Percentiles rank a stretch among this genome's conserved stretches.
Conservation (phyloP, 64 coral and sea anemone species). For the Dendronephthya gigantea region DNA sequence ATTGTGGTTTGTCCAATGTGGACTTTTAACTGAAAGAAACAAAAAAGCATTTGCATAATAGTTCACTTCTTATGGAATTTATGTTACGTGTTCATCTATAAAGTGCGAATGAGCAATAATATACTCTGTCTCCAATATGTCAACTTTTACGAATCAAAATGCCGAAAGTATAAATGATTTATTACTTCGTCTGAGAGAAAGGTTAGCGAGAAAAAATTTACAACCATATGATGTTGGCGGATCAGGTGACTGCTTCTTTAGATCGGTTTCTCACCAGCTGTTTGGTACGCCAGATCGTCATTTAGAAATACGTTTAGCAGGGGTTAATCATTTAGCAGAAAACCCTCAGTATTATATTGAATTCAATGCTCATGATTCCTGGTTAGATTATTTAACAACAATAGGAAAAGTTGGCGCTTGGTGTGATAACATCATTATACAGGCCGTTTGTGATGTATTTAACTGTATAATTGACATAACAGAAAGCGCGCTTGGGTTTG, state of each 20-base stretch:
- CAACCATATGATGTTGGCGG: slow-evolving; percentile 24
- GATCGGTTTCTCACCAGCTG: slow-evolving; percentile 14
- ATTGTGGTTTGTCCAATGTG: not conserved
- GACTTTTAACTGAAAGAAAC: not conserved
- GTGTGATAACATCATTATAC: not conserved
- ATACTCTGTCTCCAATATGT: not conserved
- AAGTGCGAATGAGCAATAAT: not conserved
- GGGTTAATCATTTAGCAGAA: not conserved
- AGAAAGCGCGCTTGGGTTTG: not conserved
- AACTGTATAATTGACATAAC: not conserved
- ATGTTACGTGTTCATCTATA: not conserved
- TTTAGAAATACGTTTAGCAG: slow-evolving; percentile 19
- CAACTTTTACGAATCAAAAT: not conserved
- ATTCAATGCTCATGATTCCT: not conserved
- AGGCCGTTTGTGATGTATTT: not conserved
- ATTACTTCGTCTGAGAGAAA: not conserved
- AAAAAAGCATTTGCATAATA: not conserved
- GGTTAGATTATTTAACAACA: not conserved
- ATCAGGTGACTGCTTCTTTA: slow-evolving; percentile 28
- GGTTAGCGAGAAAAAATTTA: not conserved
- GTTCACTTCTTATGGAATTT: not conserved
- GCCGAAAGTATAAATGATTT: not conserved
- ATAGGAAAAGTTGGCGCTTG: not conserved
- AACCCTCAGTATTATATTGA: slow-evolving; percentile 18
- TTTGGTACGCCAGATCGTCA: slow-evolving; percentile 22